Conservation (phyloP, 2,113 vertebrate species). For the Prolemur simus region DNA sequence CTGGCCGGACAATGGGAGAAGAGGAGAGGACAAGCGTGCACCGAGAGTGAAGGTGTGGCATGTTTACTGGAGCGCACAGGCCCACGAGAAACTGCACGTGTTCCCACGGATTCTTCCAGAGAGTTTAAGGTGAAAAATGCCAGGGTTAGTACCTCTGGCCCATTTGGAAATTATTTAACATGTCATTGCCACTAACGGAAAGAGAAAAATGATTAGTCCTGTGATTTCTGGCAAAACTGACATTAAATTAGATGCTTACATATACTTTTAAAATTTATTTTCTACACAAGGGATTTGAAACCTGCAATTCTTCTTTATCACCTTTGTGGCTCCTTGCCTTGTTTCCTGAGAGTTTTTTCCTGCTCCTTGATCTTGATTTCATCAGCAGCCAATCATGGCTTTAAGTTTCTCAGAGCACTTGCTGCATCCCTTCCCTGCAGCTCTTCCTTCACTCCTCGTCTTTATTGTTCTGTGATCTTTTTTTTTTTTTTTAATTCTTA, state of each 20-base stretch:
- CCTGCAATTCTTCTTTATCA: background rate
- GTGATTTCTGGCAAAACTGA: background rate
- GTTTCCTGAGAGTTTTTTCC: background rate
- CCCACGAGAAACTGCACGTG: fast-evolving
- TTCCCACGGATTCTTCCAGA: background rate
- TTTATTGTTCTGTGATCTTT: background rate
- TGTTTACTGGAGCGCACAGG: background rate
- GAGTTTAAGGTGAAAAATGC: background rate
- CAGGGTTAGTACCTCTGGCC: background rate
- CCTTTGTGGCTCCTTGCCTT: background rate
- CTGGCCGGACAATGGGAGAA: background rate
- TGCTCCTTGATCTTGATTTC: conserved; percentile 14
- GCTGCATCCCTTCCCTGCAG: background rate
- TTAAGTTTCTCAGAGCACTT: background rate
- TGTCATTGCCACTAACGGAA: background rate
- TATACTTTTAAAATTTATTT: background rate
- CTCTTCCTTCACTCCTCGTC: background rate
- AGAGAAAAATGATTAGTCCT: background rate
- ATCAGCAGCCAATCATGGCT: background rate
- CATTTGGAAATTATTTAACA: background rate
- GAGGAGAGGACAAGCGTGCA: background rate
- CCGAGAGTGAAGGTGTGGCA: fast-evolving
- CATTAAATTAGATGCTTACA: background rate
- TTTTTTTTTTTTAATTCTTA: too few species aligned
- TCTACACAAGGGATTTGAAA: background rate